Evolutionary conservation across 2,797 vertebrate species (phyloP).

Genomic region (Falco columbarius): DNA sequence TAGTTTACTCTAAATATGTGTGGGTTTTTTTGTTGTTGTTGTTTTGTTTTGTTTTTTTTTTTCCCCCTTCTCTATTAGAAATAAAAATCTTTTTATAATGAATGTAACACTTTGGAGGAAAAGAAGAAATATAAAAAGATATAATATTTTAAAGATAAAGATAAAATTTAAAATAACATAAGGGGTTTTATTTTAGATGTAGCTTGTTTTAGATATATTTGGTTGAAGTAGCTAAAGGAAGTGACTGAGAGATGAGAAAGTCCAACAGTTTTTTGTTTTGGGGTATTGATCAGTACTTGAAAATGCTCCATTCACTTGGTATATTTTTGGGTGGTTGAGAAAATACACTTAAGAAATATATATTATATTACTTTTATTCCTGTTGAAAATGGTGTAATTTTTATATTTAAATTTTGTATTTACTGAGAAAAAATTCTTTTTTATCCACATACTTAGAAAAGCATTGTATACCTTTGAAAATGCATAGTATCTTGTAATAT

Average conservation of each 20-base stretch:
- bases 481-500: neutral
- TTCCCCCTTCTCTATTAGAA: neutral
- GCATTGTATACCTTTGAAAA: neutral
- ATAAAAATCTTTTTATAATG: neutral
- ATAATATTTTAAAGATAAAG: neutral
- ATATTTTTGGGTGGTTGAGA: neutral
- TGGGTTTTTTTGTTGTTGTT: too few relatives aligned
- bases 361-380: neutral
- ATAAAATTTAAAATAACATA: neutral
- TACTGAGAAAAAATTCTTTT: neutral
- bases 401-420: neutral
- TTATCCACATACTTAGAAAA: neutral
- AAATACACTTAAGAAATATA: neutral
- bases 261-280: neutral
- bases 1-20: neutral
- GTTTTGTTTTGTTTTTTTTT: too few relatives aligned
- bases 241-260: neutral
- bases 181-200: neutral
- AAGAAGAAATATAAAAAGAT: neutral
- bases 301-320: neutral
- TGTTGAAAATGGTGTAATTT: neutral
- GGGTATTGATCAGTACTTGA: neutral
- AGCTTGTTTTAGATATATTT: neutral
- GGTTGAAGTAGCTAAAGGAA: neutral
- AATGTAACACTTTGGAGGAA: neutral